Percentiles rank a stretch among this genome's conserved stretches.
phyloP scores from a whole-genome alignment of 2,797 vertebrate genomes.

The Sebastes kiyomatsui region DNA sequence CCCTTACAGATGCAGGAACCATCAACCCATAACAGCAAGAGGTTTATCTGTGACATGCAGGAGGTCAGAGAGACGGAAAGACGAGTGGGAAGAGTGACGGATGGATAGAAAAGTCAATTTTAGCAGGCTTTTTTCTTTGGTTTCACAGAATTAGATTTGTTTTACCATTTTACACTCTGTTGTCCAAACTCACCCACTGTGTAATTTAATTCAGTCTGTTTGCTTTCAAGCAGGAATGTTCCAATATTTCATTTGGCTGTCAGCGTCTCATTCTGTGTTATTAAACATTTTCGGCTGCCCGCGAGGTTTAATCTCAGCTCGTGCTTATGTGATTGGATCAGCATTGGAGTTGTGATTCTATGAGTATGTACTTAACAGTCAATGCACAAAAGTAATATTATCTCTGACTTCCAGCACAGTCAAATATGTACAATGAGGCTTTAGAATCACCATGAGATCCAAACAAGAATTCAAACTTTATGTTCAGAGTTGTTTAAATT shows the following conservation, averaged over 20 bases:
- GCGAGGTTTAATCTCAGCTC: constrained; percentile 31
- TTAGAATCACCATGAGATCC: neutral
- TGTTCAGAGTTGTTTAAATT: neutral
- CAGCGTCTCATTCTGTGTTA: neutral
- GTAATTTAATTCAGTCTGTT: constrained; percentile 29
- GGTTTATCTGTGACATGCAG: neutral
- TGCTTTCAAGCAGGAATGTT: constrained; percentile 16
- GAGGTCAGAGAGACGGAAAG: neutral
- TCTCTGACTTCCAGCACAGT: neutral
- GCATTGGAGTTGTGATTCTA: neutral
- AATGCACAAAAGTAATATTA: neutral
- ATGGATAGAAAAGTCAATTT: neutral
- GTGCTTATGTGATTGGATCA: constrained; percentile 29
- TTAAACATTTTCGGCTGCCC: constrained; percentile 21
- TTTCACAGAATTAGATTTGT: neutral
- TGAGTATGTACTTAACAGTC: neutral
- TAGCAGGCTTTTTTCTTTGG: neutral
- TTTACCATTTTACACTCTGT: neutral
- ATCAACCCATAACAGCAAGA: neutral
- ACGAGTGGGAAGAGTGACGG: neutral
- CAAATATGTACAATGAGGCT: neutral
- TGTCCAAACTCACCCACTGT: constrained; percentile 28
- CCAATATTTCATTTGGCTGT: constrained; percentile 40
- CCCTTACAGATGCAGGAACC: neutral
- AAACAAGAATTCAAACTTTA: neutral